phyloP scores from a whole-genome alignment of 2,113 vertebrate genomes.

The Haliaeetus leucogaster region DNA sequence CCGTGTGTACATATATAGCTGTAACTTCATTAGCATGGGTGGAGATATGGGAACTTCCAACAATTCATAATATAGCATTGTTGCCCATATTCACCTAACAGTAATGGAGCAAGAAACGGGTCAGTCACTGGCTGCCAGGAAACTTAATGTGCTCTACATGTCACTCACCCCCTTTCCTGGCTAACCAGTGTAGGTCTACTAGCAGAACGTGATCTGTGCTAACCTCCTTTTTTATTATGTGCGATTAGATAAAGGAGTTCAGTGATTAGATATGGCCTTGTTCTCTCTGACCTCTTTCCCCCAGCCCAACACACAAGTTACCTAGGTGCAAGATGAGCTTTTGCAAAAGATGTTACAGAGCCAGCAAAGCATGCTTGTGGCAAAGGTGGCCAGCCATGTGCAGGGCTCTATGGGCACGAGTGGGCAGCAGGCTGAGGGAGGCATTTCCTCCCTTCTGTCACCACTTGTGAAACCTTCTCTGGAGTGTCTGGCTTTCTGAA shows the following conservation, averaged over 20 bases:
- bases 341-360: not conserved
- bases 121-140: not conserved
- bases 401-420: not conserved
- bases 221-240: not conserved
- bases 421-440: too few species aligned
- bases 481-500: not conserved
- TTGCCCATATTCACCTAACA: not conserved
- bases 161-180: too few species aligned
- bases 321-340: not conserved
- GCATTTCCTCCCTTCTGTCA: not conserved
- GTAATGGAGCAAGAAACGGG: not conserved
- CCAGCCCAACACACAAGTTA: not conserved
- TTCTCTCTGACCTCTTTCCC: not conserved
- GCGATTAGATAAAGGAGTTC: not conserved
- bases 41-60: not conserved
- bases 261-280: not conserved
- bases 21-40: not conserved
- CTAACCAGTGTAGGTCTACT: not conserved
- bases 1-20: not conserved
- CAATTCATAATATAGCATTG: accelerated
- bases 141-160: accelerated
- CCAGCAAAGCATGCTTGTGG: not conserved
- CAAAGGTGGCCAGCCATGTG: accelerated
- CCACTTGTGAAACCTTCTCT: not conserved
- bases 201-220: not conserved